Percentiles rank a stretch among this genome's conserved stretches.
phyloP scores from a whole-genome alignment of 2,113 vertebrate species.

The Chamaea fasciata region DNA sequence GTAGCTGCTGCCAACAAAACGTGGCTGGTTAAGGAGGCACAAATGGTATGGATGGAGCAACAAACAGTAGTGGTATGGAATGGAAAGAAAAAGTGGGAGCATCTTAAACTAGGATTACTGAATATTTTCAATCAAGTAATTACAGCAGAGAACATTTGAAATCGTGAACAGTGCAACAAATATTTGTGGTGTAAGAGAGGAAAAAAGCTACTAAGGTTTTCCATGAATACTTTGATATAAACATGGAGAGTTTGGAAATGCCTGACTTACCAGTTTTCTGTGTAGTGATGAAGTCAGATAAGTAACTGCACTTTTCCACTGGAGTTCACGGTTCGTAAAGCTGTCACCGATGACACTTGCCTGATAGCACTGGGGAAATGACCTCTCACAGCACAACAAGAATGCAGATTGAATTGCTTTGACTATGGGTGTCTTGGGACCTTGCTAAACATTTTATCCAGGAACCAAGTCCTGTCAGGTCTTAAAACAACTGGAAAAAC shows the following conservation, averaged over 20 bases:
- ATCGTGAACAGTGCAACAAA: not conserved
- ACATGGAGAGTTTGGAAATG: not conserved
- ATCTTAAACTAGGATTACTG: not conserved
- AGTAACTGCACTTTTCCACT: conserved; percentile 17
- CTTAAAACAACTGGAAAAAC: conserved; percentile 27
- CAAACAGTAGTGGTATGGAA: not conserved
- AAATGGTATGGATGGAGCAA: not conserved
- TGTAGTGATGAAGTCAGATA: not conserved
- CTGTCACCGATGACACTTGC: conserved; percentile 9
- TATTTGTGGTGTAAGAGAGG: not conserved
- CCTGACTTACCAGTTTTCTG: not conserved
- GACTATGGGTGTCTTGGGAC: conserved; percentile 34
- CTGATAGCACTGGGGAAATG: conserved; percentile 41
- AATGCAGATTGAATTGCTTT: conserved; percentile 46
- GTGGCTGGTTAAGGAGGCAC: not conserved
- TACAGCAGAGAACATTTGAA: not conserved
- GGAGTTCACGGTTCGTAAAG: conserved; percentile 23
- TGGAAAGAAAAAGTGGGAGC: not conserved
- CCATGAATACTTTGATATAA: not conserved
- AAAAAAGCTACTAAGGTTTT: not conserved
- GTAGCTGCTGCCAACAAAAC: not conserved
- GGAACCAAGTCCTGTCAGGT: not conserved
- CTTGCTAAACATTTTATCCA: conserved; percentile 38
- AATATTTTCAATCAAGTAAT: not conserved
- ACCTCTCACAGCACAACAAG: conserved; percentile 21